Evolutionary conservation across 2,797 vertebrate species (phyloP).

Genomic region (Zalophus californianus): DNA sequence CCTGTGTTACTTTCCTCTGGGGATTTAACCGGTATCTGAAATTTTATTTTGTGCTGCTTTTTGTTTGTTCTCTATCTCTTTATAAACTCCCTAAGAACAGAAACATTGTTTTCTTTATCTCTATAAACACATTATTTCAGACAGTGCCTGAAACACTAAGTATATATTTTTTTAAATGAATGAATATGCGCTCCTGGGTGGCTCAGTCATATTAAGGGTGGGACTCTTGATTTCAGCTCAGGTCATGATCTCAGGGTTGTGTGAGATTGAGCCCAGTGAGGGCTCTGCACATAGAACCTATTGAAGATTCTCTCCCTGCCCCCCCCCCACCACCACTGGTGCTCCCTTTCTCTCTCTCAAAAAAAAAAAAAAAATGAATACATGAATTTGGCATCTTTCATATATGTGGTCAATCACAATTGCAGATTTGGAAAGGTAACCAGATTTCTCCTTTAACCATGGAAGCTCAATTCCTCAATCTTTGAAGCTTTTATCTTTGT

Average conservation of each 20-base stretch:
- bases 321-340: no score
- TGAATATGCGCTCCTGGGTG: not conserved
- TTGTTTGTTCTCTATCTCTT: not conserved
- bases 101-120: not conserved
- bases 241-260: no score
- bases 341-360: no score
- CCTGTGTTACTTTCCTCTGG: not conserved
- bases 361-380: not conserved
- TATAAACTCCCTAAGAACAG: not conserved
- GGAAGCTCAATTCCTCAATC: not conserved
- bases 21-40: not conserved
- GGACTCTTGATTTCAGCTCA: no score
- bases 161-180: not conserved
- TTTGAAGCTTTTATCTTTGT: not conserved
- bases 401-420: not conserved
- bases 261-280: no score
- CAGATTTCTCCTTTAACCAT: not conserved
- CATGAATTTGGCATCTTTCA: not conserved
- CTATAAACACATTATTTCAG: not conserved
- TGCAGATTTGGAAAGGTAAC: not conserved
- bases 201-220: no score
- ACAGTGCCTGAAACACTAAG: not conserved
- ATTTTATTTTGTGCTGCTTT: not conserved
- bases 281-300: no score
- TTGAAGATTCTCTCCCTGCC: no score